Base-by-base conservation (phyloP, 1,140 invertebrate species). In the Mesaphorura yosii region DNA sequence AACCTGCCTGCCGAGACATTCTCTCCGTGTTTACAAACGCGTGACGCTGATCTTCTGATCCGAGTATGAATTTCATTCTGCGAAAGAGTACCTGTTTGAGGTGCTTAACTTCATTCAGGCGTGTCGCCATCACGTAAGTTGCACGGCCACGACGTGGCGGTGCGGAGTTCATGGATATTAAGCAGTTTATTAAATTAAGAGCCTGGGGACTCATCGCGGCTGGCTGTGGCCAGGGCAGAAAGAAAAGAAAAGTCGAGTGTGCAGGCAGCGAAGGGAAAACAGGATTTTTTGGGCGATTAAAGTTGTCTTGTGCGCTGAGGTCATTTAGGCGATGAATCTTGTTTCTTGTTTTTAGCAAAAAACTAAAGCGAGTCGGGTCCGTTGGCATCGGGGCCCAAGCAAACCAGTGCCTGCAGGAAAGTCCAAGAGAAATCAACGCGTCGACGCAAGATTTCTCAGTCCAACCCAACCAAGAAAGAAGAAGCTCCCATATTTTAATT, bases 121-220 rank as follows among this genome's bases (percentile, higher is more conserved):
- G n/a, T n/a, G n/a, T n/a, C n/a, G n/a, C n/a, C n/a, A n/a, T n/a
- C n/a, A n/a, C n/a, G n/a, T n/a, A n/a, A n/a, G n/a, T n/a, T n/a
- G n/a, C n/a, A n/a, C n/a, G n/a, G n/a, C n/a, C n/a, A n/a, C n/a
- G n/a, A n/a, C n/a, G n/a, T n/a, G n/a, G n/a, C n/a, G n/a, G n/a
- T n/a, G n/a, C n/a, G n/a, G n/a, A n/a, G n/a, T n/a, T n/a, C n/a
- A n/a, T n/a, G n/a, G n/a, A n/a, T n/a, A 12, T 44, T 51, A 42
- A 29, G 15, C 39, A 51, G 19, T 28, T 51, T 22, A n/a, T 26
- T 19, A 29, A 41, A 44, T 51, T 40, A 19, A 37, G 10, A 34
- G 31, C n/a, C 31, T 34, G 10, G 10, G n/a, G 31, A 10, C 31
- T 34, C n/a, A n/a, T 10, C n/a, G 31, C 10, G 31, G 10, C 10